These are phyloP conservation scores for Galerucella pusilla DNA, from an alignment of 2,888 invertebrate genomes.

Conservation along the genomic window DNA sequence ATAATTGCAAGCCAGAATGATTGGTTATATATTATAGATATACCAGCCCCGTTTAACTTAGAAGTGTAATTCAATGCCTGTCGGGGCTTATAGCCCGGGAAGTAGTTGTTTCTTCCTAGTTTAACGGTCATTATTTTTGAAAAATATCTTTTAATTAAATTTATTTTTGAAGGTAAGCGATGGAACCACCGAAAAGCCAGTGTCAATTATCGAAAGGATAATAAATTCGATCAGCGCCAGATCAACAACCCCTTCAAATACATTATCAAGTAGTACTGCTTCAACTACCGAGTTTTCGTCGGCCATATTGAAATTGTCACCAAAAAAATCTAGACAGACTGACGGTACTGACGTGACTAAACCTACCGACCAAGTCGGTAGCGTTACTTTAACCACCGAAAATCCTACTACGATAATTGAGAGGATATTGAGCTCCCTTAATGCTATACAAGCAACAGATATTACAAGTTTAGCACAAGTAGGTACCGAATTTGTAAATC, in stretches of 20 bases:
- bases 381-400: conserved; percentile 58
- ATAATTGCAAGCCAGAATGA: too few species aligned
- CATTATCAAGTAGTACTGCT: conserved; percentile 43
- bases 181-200: conserved; percentile 58
- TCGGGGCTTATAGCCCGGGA: too few species aligned
- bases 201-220: conserved; percentile 63
- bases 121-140: too few species aligned
- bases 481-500: conserved; percentile 61
- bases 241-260: conserved; percentile 54
- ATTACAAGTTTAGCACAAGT: conserved; percentile 57
- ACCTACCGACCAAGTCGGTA: conserved; percentile 32
- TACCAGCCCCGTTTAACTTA: too few species aligned
- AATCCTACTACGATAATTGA: conserved; percentile 64
- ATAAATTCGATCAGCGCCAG: conserved; percentile 64
- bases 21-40: too few species aligned
- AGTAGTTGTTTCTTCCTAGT: too few species aligned
- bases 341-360: conserved; percentile 47
- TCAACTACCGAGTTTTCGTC: conserved; percentile 56
- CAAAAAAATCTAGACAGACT: conserved; percentile 55
- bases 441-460: conserved; percentile 62
- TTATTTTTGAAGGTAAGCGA: conserved; percentile 53
- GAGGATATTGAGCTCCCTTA: conserved; percentile 62
- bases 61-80: too few species aligned
- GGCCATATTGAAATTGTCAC: conserved; percentile 62
- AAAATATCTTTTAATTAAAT: conserved; percentile 17